Evolutionary conservation across 2,888 invertebrate genomes (phyloP).

Genomic region (Octodonta nipae): DNA sequence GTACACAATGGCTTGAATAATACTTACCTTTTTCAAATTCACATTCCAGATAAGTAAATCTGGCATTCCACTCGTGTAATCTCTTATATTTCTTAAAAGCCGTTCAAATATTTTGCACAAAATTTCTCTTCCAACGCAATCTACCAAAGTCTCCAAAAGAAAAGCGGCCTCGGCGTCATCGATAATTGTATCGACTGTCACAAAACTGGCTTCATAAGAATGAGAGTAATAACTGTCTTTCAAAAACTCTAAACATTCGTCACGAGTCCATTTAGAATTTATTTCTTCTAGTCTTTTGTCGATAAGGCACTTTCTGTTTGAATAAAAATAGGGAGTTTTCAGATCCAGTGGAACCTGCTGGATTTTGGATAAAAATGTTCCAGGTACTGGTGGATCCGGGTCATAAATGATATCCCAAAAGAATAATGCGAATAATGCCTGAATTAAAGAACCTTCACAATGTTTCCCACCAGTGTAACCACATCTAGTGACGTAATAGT

Average conservation of each 20-base stretch:
- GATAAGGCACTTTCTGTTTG: slow-evolving; percentile 45
- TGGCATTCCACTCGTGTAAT: slow-evolving; percentile 62
- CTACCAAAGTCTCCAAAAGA: slow-evolving; percentile 34
- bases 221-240: slow-evolving; percentile 37
- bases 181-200: slow-evolving; percentile 10
- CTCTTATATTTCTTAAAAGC: slow-evolving; percentile 45
- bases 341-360: slow-evolving; percentile 57
- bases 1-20: background rate
- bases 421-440: slow-evolving; percentile 30
- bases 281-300: slow-evolving; percentile 40
- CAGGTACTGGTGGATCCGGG: slow-evolving; percentile 33
- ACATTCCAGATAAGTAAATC: slow-evolving; percentile 70
- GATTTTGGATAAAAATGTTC: slow-evolving; percentile 45
- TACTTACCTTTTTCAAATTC: slow-evolving; percentile 36
- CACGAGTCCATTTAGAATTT: slow-evolving; percentile 28
- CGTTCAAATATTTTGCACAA: slow-evolving; percentile 46
- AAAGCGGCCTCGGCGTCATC: slow-evolving; percentile 19
- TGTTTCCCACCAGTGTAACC: slow-evolving; percentile 39
- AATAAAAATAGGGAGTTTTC: slow-evolving; percentile 50
- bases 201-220: slow-evolving; percentile 20
- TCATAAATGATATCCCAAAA: slow-evolving; percentile 71
- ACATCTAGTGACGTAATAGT: slow-evolving; percentile 33
- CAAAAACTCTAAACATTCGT: slow-evolving; percentile 27
- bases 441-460: slow-evolving; percentile 27
- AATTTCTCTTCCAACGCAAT: slow-evolving; percentile 41